Evolutionary conservation across 2,888 invertebrate genomes (phyloP).

Genomic region (Blera fallax): DNA sequence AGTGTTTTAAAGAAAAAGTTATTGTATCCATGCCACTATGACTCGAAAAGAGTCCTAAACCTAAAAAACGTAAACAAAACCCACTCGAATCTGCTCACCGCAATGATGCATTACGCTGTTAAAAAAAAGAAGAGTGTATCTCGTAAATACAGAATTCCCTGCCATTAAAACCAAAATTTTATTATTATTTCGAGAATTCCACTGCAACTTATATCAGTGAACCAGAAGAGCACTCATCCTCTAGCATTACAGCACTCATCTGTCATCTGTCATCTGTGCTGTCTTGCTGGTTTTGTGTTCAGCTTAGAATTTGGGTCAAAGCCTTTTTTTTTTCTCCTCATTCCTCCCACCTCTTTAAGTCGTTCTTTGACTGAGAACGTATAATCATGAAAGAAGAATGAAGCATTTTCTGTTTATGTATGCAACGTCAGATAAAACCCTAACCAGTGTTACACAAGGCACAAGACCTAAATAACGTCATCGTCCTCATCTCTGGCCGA

Average conservation of each 20-base stretch:
- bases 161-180: constrained; percentile 5
- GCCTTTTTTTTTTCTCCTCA: not conserved
- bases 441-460: not conserved
- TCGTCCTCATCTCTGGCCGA: not conserved
- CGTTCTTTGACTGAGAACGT: not conserved
- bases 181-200: constrained; percentile 3
- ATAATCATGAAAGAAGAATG: too few relatives aligned
- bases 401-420: constrained; percentile 17
- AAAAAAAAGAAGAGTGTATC: too few relatives aligned
- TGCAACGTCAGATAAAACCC: not conserved
- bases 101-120: not conserved
- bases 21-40: not conserved
- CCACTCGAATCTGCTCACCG: not conserved
- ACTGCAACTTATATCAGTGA: not conserved
- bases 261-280: constrained; percentile 15
- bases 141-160: not conserved
- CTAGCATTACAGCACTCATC: constrained; percentile 10
- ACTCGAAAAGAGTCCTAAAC: not conserved
- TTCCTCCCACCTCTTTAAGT: not conserved
- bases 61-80: not conserved
- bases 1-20: not conserved
- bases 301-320: constrained; percentile 56
- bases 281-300: constrained; percentile 23
- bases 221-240: not conserved
- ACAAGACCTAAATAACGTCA: constrained; percentile 4